Evolutionary conservation across 2,888 invertebrate genomes (phyloP).

Genomic region (Synergus gifuensis): DNA sequence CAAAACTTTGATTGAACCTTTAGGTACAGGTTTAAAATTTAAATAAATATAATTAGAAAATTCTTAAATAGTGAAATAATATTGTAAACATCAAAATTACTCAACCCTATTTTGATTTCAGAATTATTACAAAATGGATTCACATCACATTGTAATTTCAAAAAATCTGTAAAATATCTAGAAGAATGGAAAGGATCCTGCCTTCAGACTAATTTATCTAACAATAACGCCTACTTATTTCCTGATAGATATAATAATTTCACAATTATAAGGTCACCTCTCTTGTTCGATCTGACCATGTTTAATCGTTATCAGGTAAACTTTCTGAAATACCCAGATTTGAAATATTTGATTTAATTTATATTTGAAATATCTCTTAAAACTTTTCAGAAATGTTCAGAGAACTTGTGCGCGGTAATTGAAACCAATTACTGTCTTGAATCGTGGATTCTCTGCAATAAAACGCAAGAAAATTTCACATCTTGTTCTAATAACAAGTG

Average conservation of each 20-base stretch:
- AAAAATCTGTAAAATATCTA: slow-evolving; percentile 77
- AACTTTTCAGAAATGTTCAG: slow-evolving; percentile 66
- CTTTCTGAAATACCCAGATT: background rate
- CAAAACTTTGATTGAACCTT: slow-evolving; percentile 60
- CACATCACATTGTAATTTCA: slow-evolving; percentile 68
- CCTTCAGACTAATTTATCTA: slow-evolving; percentile 73
- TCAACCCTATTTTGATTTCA: slow-evolving; percentile 49
- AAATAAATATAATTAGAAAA: slow-evolving; percentile 31
- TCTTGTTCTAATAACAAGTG: slow-evolving; percentile 69
- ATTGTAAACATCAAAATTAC: background rate
- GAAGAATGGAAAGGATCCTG: slow-evolving; percentile 76
- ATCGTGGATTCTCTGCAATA: slow-evolving; percentile 65
- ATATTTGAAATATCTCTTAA: slow-evolving; percentile 10
- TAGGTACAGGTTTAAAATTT: slow-evolving; percentile 61
- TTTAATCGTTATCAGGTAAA: slow-evolving; percentile 48
- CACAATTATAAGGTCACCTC: slow-evolving; percentile 66
- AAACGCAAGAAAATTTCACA: slow-evolving; percentile 53
- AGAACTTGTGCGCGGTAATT: slow-evolving; percentile 64
- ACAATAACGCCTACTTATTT: slow-evolving; percentile 74
- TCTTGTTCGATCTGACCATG: slow-evolving; percentile 62
- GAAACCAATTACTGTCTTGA: slow-evolving; percentile 64
- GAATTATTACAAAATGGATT: slow-evolving; percentile 72
- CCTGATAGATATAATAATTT: slow-evolving; percentile 69
- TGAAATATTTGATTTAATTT: background rate
- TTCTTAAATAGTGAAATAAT: slow-evolving; percentile 1